These are phyloP conservation scores for Metalampra italica DNA, from an alignment of 2,888 invertebrate species.

Conservation along the genomic window DNA sequence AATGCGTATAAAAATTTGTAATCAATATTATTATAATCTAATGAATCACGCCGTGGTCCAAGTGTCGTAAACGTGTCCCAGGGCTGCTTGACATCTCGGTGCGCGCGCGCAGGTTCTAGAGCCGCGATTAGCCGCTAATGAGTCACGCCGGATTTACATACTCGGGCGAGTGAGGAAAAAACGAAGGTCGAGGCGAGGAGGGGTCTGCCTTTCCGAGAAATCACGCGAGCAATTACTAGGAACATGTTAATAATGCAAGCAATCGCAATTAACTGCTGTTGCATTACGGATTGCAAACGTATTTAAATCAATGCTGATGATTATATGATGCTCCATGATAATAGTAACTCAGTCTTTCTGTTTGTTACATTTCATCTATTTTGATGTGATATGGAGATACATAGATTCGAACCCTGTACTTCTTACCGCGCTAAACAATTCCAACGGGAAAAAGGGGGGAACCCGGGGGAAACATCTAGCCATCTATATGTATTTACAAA, in stretches of 20 bases:
- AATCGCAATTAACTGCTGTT: constrained; percentile 1
- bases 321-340: no score
- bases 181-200: constrained; percentile 26
- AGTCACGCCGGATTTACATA: constrained; percentile 55
- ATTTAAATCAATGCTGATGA: not conserved
- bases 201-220: constrained; percentile 31
- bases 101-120: constrained; percentile 30
- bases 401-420: no score
- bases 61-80: constrained; percentile 20
- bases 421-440: no score
- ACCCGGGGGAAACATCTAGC: no score
- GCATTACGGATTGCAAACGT: not conserved
- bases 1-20: not conserved
- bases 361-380: no score
- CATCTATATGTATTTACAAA: no score
- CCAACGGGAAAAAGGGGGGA: no score
- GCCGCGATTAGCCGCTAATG: constrained; percentile 41
- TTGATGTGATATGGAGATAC: no score
- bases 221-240: constrained; percentile 29
- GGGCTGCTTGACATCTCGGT: constrained; percentile 13
- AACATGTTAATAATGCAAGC: constrained; percentile 15
- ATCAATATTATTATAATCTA: not conserved
- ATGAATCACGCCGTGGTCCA: constrained; percentile 17
- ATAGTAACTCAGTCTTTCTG: no score
- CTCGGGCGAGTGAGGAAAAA: constrained; percentile 32